phyloP scores from a whole-genome alignment of 2,113 vertebrate genomes.

The Gobio gobio region DNA sequence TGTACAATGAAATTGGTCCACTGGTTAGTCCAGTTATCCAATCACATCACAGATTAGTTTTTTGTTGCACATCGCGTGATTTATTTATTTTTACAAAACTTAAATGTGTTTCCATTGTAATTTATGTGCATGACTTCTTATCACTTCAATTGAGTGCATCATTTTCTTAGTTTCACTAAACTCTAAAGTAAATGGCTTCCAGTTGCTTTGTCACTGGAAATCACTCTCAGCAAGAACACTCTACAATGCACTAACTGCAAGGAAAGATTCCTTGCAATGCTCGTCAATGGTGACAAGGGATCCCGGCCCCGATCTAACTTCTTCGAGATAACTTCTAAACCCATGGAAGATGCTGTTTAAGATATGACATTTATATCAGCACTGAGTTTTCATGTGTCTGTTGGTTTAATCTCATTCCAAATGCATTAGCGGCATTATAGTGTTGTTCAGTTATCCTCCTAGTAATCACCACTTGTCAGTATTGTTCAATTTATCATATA shows the following conservation, averaged over 20 bases:
- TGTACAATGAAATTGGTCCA: no score
- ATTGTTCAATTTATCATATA: not conserved
- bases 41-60: no score
- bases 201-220: not conserved
- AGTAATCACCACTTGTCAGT: conserved; percentile 23
- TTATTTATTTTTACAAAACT: no score
- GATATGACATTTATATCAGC: not conserved
- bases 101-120: no score
- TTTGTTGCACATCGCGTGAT: no score
- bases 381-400: not conserved
- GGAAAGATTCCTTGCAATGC: not conserved
- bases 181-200: not conserved
- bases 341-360: not conserved
- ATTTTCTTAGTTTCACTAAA: not conserved
- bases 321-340: not conserved
- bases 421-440: not conserved
- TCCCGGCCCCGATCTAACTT: not conserved
- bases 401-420: not conserved
- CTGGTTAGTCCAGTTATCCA: no score
- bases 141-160: no score
- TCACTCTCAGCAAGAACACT: not conserved
- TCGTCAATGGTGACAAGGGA: not conserved
- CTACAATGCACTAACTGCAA: not conserved
- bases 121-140: no score
- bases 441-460: conserved; percentile 6